Evolutionary conservation across 2,888 invertebrate species (phyloP).

Genomic region (Anagyrus pseudococci): DNA sequence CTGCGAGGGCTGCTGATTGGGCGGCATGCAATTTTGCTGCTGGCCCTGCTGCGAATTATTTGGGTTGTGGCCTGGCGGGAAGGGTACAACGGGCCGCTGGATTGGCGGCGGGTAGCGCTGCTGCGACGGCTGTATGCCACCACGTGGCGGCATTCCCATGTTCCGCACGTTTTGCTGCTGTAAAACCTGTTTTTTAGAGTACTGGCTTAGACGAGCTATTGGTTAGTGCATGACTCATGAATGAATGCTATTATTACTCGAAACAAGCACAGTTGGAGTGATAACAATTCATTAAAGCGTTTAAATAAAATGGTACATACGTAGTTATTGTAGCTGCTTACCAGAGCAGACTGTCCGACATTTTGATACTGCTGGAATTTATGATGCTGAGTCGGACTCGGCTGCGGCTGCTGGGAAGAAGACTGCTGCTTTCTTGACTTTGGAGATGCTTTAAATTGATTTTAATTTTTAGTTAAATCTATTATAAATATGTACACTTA

Average conservation of each 20-base stretch:
- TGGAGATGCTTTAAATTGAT: conserved; percentile 63
- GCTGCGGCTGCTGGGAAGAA: conserved; percentile 64
- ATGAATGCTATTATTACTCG: too few relatives aligned
- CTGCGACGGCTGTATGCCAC: conserved; percentile 57
- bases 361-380: conserved; percentile 65
- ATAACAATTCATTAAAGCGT: conserved; percentile 41
- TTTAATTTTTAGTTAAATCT: not conserved
- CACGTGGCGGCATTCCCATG: conserved; percentile 59
- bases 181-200: conserved; percentile 46
- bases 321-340: conserved; percentile 58
- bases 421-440: conserved; percentile 66
- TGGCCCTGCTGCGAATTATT: conserved; percentile 53
- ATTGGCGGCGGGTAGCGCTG: conserved; percentile 65
- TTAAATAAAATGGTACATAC: conserved; percentile 59
- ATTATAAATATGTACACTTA: not conserved
- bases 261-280: not conserved
- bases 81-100: conserved; percentile 65
- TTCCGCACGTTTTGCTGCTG: conserved; percentile 59
- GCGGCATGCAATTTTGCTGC: conserved; percentile 58
- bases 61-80: conserved; percentile 62
- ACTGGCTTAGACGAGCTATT: not conserved
- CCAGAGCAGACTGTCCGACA: conserved; percentile 62
- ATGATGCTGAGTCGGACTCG: conserved; percentile 67
- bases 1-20: conserved; percentile 55
- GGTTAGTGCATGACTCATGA: not conserved